phyloP scores from a whole-genome alignment of 2,113 vertebrate species.

The Ciconia boyciana region DNA sequence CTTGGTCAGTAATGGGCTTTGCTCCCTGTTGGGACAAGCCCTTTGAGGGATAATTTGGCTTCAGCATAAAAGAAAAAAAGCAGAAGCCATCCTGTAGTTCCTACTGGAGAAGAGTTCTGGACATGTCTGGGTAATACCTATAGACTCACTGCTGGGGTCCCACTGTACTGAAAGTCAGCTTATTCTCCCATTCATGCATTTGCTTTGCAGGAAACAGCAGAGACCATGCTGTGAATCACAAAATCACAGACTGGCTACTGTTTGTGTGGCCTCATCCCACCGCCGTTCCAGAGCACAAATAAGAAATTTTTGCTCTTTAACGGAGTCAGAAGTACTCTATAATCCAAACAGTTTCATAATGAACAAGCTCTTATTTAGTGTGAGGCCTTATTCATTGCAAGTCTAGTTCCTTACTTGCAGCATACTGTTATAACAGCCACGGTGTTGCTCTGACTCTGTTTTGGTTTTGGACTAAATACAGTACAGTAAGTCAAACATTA shows the following conservation, averaged over 20 bases:
- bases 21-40: neutral
- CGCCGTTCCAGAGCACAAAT: neutral
- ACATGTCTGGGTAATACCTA: neutral
- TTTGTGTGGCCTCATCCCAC: conserved; percentile 3
- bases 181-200: neutral
- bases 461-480: conserved; percentile 52
- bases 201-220: neutral
- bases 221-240: neutral
- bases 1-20: neutral
- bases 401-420: neutral
- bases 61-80: neutral
- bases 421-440: neutral
- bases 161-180: neutral
- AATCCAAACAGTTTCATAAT: conserved; percentile 11
- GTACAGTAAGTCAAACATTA: conserved; percentile 48
- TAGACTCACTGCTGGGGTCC: neutral
- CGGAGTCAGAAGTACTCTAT: conserved; percentile 2
- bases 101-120: neutral
- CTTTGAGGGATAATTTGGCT: neutral
- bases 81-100: neutral
- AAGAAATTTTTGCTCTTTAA: conserved; percentile 28
- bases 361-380: conserved; percentile 34
- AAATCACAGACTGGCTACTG: neutral
- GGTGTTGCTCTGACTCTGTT: conserved; percentile 2
- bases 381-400: conserved; percentile 37